A percentile compares a stretch with the other conserved stretches of the same genome.
These are phyloP conservation scores for Rhinella marina DNA, from an alignment of 2,797 vertebrate genomes.

Conservation along the genomic window DNA sequence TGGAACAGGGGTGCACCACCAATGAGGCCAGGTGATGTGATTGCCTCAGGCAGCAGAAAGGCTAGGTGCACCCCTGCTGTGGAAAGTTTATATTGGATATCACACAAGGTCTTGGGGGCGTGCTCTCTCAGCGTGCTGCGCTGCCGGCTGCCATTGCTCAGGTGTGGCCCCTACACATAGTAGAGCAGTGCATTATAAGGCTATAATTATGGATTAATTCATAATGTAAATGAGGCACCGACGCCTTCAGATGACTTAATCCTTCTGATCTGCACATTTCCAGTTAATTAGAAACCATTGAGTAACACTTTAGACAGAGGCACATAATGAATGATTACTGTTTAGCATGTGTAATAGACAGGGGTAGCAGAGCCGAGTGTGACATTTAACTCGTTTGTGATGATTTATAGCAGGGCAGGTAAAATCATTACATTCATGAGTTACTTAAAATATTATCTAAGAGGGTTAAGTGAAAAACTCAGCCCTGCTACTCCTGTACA, in stretches of 20 bases:
- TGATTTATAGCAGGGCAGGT: not conserved
- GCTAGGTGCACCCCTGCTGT: no score
- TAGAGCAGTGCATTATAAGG: not conserved
- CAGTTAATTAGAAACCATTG: not conserved
- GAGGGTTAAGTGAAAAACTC: not conserved
- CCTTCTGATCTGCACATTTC: slow-evolving; percentile 8
- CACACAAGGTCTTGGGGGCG: not conserved
- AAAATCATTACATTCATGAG: not conserved
- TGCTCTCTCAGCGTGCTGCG: not conserved
- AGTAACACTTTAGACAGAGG: not conserved
- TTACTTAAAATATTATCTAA: not conserved
- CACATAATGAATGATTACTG: not conserved
- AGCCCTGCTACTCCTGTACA: not conserved
- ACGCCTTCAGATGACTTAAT: not conserved
- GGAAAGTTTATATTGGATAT: not conserved
- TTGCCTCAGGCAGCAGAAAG: no score
- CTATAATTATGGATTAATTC: slow-evolving; percentile 13
- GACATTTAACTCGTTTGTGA: not conserved
- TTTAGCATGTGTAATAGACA: not conserved
- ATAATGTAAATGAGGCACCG: not conserved
- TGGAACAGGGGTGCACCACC: no score
- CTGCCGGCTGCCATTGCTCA: not conserved
- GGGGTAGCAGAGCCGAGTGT: not conserved
- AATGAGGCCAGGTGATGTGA: no score
- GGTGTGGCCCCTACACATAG: slow-evolving; percentile 19